Evolutionary conservation across 2,797 vertebrate genomes (phyloP), one percentile per base, ranked within the genome.

Genomic region (Gorsachius magnificus): DNA sequence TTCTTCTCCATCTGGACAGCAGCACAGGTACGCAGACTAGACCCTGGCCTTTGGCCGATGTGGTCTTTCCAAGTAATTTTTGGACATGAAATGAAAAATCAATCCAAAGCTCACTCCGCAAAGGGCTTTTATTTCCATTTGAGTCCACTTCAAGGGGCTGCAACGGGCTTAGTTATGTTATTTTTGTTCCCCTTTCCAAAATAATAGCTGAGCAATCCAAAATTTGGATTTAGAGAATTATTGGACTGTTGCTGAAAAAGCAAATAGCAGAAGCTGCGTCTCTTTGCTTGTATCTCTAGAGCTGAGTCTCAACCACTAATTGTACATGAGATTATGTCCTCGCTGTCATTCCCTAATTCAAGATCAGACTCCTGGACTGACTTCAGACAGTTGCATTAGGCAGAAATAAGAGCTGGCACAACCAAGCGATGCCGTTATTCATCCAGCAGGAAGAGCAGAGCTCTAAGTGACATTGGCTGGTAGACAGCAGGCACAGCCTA

Each of bases 41-140:
- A 68, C 43, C 93, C 82, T 93, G 93, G 76, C 83, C 90, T 87
- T 96, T 89, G 46, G 93, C 96, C 97, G n/a, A 96, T 85, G 6
- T 68, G 93, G 63, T 71, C 92, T 90, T 97, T 97, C 89, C 97
- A 97, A 97, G 97, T 93, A 94, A 69, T 96, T 96, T 86, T 96
- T 97, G 98, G 97, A 97, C 7, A 38, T 9, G 66, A 93, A 69
- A 57, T 10, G 66, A 95, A 93, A 95, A 96, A 77, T 53, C 71
- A 26, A 16, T 97, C 98, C 97, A 98, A 97, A 97, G 92, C 97
- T 97, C 90, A 56, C 93, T 98, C 96, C 14, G 31, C 96, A 95
- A 96, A 97, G 94, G 94, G 96, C 93, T 98, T 98, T 97, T 95
- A 96, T 98, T 98, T 98, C 97, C 97, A 98, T 97, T 92, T 95